These are phyloP conservation scores for Papilio polyxenes DNA, from an alignment of 1,140 invertebrate species.

Conservation along the genomic window DNA sequence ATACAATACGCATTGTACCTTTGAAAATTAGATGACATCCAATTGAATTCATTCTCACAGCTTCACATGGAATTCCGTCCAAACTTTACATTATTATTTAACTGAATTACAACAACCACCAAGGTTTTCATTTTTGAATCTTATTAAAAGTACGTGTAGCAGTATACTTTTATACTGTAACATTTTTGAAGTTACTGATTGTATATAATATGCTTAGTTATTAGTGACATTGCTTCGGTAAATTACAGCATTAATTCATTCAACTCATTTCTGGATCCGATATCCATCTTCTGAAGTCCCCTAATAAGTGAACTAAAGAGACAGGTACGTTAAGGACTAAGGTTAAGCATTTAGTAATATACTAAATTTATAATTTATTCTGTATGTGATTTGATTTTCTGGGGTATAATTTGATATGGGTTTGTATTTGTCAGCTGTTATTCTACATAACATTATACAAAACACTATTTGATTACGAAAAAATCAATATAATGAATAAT, in stretches of 20 bases:
- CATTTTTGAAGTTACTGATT: neutral
- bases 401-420: too few species aligned
- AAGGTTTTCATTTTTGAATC: neutral
- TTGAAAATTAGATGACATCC: slow-evolving; percentile 33
- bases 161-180: neutral
- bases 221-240: neutral
- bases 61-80: slow-evolving; percentile 25
- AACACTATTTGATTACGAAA: neutral
- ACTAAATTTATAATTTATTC: too few species aligned
- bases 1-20: slow-evolving; percentile 44
- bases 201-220: neutral
- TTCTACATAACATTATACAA: neutral
- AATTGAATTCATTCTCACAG: slow-evolving; percentile 8
- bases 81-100: slow-evolving; percentile 28
- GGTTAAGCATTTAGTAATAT: too few species aligned
- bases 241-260: neutral
- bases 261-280: neutral
- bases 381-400: too few species aligned
- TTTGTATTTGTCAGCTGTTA: neutral
- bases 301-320: neutral
- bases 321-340: too few species aligned
- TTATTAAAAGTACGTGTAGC: neutral
- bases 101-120: slow-evolving; percentile 1
- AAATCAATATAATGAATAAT: neutral
- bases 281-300: neutral